Conservation (phyloP, 1,140 invertebrate genomes). For the Matsumurasca onukii region DNA sequence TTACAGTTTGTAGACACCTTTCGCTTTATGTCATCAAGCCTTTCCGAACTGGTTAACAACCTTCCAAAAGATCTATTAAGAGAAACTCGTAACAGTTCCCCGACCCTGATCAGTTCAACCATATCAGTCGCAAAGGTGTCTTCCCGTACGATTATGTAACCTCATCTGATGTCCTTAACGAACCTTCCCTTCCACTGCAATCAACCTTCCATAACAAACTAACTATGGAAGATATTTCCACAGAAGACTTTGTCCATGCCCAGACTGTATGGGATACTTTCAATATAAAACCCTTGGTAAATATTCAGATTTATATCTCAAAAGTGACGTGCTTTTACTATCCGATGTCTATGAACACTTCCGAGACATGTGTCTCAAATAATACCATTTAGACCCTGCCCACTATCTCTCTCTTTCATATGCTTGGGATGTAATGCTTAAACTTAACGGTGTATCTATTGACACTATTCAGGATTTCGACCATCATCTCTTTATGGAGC, state of each 20-base stretch:
- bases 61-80: not conserved
- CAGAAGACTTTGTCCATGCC: not conserved
- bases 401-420: not conserved
- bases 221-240: not conserved
- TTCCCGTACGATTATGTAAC: not conserved
- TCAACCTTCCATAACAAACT: not conserved
- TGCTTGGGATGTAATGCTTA: too few species aligned
- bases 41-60: not conserved
- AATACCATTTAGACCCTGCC: not conserved
- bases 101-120: not conserved
- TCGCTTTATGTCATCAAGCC: not conserved
- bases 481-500: not conserved
- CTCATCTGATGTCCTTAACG: not conserved
- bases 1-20: not conserved
- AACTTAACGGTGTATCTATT: not conserved
- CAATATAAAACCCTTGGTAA: not conserved
- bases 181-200: not conserved
- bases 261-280: slow-evolving; percentile 37
- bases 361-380: not conserved
- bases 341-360: not conserved
- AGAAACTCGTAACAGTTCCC: not conserved
- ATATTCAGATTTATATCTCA: not conserved
- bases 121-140: not conserved
- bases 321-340: slow-evolving; percentile 43
- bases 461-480: not conserved